phyloP scores from a whole-genome alignment of 2,888 invertebrate species.

The Nipponacmea schrenckii region DNA sequence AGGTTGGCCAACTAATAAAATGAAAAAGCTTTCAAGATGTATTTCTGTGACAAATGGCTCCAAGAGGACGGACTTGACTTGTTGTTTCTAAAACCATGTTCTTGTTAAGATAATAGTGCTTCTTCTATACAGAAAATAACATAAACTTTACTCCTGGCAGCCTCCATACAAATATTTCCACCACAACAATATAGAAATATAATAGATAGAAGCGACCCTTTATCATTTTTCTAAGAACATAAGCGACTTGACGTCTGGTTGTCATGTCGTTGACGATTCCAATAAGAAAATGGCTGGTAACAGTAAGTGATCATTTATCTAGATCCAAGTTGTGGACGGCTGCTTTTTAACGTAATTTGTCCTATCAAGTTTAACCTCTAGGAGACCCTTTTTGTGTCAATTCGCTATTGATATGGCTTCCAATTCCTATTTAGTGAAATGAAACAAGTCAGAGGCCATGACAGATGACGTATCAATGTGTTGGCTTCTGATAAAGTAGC shows the following conservation, averaged over 20 bases:
- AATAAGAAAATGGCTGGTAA: too few relatives aligned
- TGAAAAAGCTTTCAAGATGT: too few relatives aligned
- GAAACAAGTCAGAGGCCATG: not conserved
- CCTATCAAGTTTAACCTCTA: not conserved
- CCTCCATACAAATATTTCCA: too few relatives aligned
- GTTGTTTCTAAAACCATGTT: too few relatives aligned
- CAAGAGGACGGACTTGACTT: not conserved
- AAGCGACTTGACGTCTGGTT: not conserved
- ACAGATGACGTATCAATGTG: not conserved
- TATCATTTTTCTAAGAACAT: not conserved
- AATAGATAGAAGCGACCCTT: not conserved
- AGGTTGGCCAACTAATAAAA: too few relatives aligned
- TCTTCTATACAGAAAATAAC: too few relatives aligned
- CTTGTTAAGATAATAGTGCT: too few relatives aligned
- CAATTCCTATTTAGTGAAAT: not conserved
- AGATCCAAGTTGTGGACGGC: not conserved
- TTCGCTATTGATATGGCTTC: conserved; percentile 4
- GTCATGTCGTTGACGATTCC: not conserved
- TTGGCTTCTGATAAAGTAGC: not conserved
- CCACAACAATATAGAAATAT: not conserved
- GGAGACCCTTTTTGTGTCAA: conserved; percentile 5
- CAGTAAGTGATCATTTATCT: not conserved
- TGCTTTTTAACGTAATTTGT: conserved; percentile 3
- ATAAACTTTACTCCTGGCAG: too few relatives aligned
- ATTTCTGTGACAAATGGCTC: not conserved